These are phyloP conservation scores for Ceriagrion tenellum DNA, from an alignment of 2,888 invertebrate genomes.

Conservation along the genomic window DNA sequence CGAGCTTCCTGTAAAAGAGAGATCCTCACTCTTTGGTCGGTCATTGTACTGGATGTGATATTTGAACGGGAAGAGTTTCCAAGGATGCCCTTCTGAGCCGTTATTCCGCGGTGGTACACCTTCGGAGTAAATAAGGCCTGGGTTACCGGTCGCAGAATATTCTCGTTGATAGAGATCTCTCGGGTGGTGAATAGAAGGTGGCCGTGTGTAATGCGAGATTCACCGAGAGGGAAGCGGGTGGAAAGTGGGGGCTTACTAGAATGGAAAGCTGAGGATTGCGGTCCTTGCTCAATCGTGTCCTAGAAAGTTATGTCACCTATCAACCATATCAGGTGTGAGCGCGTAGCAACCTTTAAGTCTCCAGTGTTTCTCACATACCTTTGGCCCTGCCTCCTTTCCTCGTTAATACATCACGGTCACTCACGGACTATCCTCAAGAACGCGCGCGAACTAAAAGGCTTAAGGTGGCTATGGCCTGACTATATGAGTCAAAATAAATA, in stretches of 20 bases:
- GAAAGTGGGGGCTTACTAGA: not conserved
- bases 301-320: not conserved
- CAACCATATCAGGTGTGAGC: not conserved
- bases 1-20: too few relatives aligned
- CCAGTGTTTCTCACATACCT: not conserved
- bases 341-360: not conserved
- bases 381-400: not conserved
- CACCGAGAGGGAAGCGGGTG: not conserved
- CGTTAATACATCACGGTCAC: too few relatives aligned
- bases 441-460: too few relatives aligned
- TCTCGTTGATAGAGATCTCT: not conserved
- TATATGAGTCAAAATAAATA: too few relatives aligned
- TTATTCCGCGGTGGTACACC: too few relatives aligned
- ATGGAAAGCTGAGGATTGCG: not conserved
- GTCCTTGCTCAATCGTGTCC: not conserved
- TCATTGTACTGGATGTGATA: not conserved
- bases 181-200: not conserved
- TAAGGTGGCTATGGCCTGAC: too few relatives aligned
- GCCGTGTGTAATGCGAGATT: not conserved
- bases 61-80: not conserved
- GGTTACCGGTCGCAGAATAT: not conserved
- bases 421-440: too few relatives aligned
- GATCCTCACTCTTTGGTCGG: too few relatives aligned
- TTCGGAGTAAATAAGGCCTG: not conserved
- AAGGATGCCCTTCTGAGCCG: too few relatives aligned